These are phyloP conservation scores for Megalopta genalis DNA, from an alignment of 1,140 invertebrate genomes.

Conservation along the genomic window DNA sequence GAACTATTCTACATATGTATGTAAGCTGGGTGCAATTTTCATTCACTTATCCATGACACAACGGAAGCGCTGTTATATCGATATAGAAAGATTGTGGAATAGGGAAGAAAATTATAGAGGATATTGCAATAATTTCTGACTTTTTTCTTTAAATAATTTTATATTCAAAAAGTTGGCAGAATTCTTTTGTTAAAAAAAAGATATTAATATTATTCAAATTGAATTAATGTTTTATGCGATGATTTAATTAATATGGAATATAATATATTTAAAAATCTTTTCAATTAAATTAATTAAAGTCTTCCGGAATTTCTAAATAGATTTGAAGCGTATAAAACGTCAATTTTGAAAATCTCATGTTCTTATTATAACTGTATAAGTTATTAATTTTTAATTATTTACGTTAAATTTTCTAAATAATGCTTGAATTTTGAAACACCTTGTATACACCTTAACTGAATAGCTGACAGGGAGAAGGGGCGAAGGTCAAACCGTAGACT, in stretches of 20 bases:
- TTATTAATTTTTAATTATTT: not conserved
- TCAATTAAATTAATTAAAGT: not conserved
- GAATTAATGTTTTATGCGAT: not conserved
- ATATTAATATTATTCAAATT: not conserved
- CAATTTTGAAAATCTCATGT: not conserved
- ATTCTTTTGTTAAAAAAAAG: not conserved
- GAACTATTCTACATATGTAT: constrained; percentile 39
- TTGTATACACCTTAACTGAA: constrained; percentile 57
- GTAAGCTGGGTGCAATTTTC: constrained; percentile 55
- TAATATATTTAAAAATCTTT: not conserved
- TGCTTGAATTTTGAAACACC: constrained; percentile 16
- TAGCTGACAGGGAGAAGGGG: constrained; percentile 40
- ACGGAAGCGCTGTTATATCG: constrained; percentile 9
- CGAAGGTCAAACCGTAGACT: constrained; percentile 53
- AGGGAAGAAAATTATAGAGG: constrained; percentile 8
- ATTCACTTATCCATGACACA: constrained; percentile 58
- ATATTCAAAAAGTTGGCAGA: not conserved
- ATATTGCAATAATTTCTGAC: constrained; percentile 19
- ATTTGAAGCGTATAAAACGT: not conserved
- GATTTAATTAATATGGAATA: not conserved
- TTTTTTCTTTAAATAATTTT: not conserved
- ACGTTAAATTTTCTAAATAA: not conserved
- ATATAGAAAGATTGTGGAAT: constrained; percentile 12
- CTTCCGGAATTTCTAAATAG: not conserved
- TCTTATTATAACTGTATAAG: not conserved